These are phyloP conservation scores for Platysternon megacephalum DNA, from an alignment of 2,113 vertebrate genomes.

Conservation along the genomic window DNA sequence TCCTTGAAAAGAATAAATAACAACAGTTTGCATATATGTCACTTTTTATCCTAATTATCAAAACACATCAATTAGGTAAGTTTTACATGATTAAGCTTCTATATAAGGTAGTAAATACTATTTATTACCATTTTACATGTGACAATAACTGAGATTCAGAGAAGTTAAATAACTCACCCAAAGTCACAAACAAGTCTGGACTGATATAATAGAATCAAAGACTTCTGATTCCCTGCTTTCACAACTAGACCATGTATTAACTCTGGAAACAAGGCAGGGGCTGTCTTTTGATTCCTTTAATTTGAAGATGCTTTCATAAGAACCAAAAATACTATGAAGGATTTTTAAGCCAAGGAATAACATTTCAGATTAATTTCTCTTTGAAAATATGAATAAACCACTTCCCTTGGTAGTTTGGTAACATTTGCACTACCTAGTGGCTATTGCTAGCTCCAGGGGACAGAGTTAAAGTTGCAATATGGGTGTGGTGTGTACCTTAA, in stretches of 20 bases:
- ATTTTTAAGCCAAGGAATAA: neutral
- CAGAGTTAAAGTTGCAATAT: neutral
- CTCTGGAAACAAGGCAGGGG: neutral
- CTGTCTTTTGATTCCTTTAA: neutral
- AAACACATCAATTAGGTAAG: constrained; percentile 55
- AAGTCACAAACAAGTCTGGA: neutral
- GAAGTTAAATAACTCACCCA: constrained; percentile 5
- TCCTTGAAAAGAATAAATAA: constrained; percentile 63
- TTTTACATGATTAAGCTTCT: constrained; percentile 49
- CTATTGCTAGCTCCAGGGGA: neutral
- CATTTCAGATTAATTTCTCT: neutral
- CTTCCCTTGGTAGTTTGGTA: neutral
- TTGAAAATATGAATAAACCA: neutral
- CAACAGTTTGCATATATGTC: constrained; percentile 37
- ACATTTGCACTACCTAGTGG: rapidly evolving
- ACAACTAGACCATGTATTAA: neutral
- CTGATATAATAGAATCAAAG: constrained; percentile 24
- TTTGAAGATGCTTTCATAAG: neutral
- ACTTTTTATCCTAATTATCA: constrained; percentile 37
- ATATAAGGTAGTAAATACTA: neutral
- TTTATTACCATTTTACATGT: constrained; percentile 30
- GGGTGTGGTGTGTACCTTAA: neutral
- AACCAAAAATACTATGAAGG: neutral
- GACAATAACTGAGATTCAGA: neutral
- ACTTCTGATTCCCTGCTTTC: constrained; percentile 1